Evolutionary conservation across 2,113 vertebrate genomes (phyloP).

Genomic region (Zapus hudsonius): DNA sequence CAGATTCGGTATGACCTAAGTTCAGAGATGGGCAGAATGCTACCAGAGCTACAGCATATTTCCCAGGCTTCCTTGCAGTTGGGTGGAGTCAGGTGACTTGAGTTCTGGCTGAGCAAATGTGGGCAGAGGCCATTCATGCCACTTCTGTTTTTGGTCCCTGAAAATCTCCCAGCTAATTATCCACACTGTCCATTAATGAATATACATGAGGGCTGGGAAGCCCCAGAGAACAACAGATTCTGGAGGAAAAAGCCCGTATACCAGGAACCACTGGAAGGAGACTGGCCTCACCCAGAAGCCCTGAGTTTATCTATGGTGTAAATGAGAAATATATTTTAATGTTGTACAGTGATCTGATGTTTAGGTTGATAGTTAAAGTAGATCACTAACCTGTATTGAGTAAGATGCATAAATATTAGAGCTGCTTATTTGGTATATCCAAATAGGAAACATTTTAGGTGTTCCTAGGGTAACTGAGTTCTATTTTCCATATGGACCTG

Average conservation of each 20-base stretch:
- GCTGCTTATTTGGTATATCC: background rate
- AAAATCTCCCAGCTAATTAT: background rate
- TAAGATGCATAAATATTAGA: rapidly evolving
- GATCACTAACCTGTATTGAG: background rate
- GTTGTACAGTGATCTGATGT: background rate
- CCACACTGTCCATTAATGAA: background rate
- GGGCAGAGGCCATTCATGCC: background rate
- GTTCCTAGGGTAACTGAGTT: background rate
- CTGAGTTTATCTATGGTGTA: background rate
- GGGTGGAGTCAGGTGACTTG: background rate
- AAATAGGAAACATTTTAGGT: background rate
- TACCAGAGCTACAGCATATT: background rate
- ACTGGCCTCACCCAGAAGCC: background rate
- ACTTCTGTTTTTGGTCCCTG: background rate
- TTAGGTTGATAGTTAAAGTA: background rate
- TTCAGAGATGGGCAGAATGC: no score
- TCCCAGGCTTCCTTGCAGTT: background rate
- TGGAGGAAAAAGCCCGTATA: background rate
- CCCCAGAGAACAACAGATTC: background rate
- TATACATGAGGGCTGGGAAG: background rate
- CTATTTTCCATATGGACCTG: background rate
- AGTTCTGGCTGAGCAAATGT: background rate
- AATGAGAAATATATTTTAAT: background rate
- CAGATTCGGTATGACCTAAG: background rate
- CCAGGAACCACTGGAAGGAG: background rate